phyloP scores from a whole-genome alignment of 1,140 invertebrate genomes.

The Microplitis mediator region DNA sequence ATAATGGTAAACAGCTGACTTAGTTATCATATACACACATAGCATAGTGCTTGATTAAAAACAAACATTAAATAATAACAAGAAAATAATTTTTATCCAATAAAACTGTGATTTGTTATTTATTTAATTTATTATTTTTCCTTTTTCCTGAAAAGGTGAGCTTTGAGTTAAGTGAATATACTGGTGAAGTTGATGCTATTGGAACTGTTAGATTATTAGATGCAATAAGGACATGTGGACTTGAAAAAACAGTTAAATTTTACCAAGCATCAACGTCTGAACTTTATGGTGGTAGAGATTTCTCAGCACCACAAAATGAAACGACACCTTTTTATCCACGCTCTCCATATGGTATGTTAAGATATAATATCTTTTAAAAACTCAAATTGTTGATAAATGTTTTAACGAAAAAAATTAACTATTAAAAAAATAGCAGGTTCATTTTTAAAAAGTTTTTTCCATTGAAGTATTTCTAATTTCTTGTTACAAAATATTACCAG shows the following conservation, averaged over 20 bases:
- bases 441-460: not conserved
- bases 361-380: not conserved
- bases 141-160: constrained; percentile 68
- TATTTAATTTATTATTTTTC: constrained; percentile 10
- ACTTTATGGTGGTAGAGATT: constrained; percentile 92
- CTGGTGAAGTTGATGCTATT: constrained; percentile 98
- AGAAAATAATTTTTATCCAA: too few relatives aligned
- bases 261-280: constrained; percentile 99
- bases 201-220: constrained; percentile 94
- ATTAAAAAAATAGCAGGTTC: too few relatives aligned
- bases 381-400: too few relatives aligned
- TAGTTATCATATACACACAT: too few relatives aligned
- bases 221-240: constrained; percentile 90
- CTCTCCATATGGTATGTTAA: constrained; percentile 93
- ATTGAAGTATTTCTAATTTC: too few relatives aligned
- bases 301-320: constrained; percentile 96
- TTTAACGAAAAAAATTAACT: too few relatives aligned
- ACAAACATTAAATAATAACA: too few relatives aligned
- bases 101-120: too few relatives aligned
- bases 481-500: too few relatives aligned
- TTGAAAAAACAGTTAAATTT: constrained; percentile 86
- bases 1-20: too few relatives aligned
- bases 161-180: constrained; percentile 98
- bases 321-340: constrained; percentile 98
- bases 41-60: too few relatives aligned